phyloP scores from a whole-genome alignment of 2,888 invertebrate genomes.

The Caenorhabditis auriculariae region DNA sequence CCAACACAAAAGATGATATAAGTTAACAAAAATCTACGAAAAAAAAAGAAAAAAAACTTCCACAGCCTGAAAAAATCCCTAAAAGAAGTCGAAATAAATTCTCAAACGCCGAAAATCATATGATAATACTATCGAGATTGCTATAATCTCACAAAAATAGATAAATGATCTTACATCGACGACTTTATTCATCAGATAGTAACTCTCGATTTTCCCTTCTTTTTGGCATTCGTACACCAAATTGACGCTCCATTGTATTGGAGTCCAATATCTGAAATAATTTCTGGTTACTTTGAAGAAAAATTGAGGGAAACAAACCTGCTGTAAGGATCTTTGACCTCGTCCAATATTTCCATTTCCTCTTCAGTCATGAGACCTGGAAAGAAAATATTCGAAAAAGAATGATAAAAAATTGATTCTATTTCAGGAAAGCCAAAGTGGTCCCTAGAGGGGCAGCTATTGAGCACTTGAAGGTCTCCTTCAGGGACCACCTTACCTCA shows the following conservation, averaged over 20 bases:
- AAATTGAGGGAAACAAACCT: conserved; percentile 6
- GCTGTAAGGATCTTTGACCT: conserved; percentile 54
- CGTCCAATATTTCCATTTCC: conserved; percentile 45
- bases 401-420: no score
- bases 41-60: not conserved
- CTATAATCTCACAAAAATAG: not conserved
- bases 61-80: not conserved
- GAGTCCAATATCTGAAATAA: conserved; percentile 41
- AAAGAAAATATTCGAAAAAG: no score
- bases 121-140: not conserved
- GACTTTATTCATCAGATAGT: conserved; percentile 52
- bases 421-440: no score
- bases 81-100: no score
- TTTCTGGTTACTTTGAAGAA: not conserved
- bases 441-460: no score
- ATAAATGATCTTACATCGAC: conserved; percentile 29
- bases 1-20: not conserved
- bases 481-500: no score
- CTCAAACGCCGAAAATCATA: not conserved
- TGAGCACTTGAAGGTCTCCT: no score
- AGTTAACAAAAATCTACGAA: not conserved
- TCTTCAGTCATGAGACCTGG: conserved; percentile 45
- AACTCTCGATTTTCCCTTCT: conserved; percentile 41
- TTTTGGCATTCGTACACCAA: conserved; percentile 44
- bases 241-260: conserved; percentile 46